Evolutionary conservation across 2,113 vertebrate genomes (phyloP).

Genomic region (Oplegnathus fasciatus): DNA sequence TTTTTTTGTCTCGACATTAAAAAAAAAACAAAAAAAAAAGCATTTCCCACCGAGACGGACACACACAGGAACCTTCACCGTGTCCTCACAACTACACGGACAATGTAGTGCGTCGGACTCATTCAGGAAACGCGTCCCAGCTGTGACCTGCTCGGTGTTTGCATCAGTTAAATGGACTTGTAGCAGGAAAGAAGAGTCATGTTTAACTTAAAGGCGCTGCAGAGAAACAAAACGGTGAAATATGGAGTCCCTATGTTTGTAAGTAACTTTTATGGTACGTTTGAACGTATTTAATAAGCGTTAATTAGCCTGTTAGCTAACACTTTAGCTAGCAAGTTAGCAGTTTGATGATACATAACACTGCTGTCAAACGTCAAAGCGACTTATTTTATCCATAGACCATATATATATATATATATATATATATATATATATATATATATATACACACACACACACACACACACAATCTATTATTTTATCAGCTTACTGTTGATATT

Average conservation of each 20-base stretch:
- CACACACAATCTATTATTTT: too few relatives aligned
- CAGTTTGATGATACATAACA: not conserved
- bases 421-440: too few relatives aligned
- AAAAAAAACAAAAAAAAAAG: too few relatives aligned
- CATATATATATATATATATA: too few relatives aligned
- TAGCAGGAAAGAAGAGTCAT: slow-evolving; percentile 53
- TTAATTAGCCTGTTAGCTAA: not conserved
- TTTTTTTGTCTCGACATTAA: too few relatives aligned
- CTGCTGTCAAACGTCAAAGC: not conserved
- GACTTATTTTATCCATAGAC: too few relatives aligned
- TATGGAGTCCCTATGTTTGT: slow-evolving; percentile 94
- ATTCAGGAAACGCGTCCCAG: slow-evolving; percentile 11
- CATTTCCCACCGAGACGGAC: too few relatives aligned
- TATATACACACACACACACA: too few relatives aligned
- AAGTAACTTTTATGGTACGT: slow-evolving; percentile 59
- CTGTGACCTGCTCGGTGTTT: slow-evolving; percentile 44
- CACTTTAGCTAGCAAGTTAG: not conserved
- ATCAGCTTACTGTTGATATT: not conserved
- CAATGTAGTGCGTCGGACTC: slow-evolving; percentile 17
- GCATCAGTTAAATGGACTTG: slow-evolving; percentile 13
- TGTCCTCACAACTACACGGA: not conserved
- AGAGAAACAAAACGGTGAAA: slow-evolving; percentile 83
- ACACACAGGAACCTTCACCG: slow-evolving; percentile 4
- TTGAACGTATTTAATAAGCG: not conserved
- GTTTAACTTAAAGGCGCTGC: slow-evolving; percentile 71